A percentile compares a stretch with the other conserved stretches of the same genome.
phyloP scores from a whole-genome alignment of 2,797 vertebrate species.

The Furcifer pardalis region DNA sequence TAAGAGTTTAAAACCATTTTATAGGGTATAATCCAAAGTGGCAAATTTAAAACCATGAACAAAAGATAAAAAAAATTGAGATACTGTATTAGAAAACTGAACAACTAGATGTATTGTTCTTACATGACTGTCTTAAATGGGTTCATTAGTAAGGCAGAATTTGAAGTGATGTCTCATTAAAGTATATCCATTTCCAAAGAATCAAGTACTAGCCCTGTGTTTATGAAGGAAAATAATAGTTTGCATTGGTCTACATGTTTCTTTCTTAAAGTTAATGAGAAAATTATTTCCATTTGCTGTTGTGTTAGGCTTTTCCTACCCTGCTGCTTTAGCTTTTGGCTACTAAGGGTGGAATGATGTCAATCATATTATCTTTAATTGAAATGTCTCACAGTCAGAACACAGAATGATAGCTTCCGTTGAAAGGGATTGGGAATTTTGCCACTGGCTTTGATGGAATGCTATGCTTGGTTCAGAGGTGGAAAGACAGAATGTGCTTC shows the following conservation, averaged over 20 bases:
- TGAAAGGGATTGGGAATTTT: slow-evolving; percentile 53
- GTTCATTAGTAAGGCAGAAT: background rate
- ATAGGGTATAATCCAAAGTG: background rate
- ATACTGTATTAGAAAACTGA: background rate
- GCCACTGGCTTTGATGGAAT: slow-evolving; percentile 32
- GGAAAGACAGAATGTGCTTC: slow-evolving; percentile 3
- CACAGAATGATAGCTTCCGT: slow-evolving; percentile 54
- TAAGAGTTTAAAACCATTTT: background rate
- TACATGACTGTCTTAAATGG: background rate
- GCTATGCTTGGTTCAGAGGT: slow-evolving; percentile 1
- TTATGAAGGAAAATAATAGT: slow-evolving; percentile 12
- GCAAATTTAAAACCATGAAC: no score
- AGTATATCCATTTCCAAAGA: background rate
- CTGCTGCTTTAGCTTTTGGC: slow-evolving; percentile 62
- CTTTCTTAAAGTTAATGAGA: slow-evolving; percentile 28
- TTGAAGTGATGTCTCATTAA: background rate
- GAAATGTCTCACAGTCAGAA: slow-evolving; percentile 63
- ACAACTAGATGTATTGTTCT: background rate
- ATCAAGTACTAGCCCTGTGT: background rate
- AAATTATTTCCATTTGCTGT: slow-evolving; percentile 64
- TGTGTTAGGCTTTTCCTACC: slow-evolving; percentile 62
- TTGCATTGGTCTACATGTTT: slow-evolving; percentile 16
- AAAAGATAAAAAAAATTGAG: background rate
- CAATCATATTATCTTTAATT: slow-evolving; percentile 70
- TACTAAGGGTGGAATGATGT: slow-evolving; percentile 66